These are phyloP conservation scores for Stylophora pistillata DNA, from an alignment of 64 coral and sea anemone species.

Conservation along the genomic window DNA sequence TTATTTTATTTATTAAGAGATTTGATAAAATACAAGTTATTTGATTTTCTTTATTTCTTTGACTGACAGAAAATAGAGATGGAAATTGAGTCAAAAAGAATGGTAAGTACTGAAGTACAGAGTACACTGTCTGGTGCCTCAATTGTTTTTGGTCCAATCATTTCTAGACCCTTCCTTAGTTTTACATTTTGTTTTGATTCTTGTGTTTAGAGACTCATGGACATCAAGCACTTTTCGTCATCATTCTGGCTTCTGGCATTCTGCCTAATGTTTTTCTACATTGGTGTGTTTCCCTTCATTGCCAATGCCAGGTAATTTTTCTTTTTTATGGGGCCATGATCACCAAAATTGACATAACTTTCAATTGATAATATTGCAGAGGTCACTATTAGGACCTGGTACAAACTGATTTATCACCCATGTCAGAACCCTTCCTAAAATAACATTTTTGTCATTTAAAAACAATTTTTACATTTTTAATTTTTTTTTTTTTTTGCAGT, in stretches of 20 bases:
- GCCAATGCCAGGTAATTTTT: constrained; percentile 79
- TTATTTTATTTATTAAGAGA: too few relatives aligned
- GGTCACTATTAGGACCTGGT: too few relatives aligned
- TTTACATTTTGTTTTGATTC: neutral
- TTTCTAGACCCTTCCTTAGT: neutral
- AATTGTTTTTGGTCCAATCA: neutral
- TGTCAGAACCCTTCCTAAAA: too few relatives aligned
- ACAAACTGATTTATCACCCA: too few relatives aligned
- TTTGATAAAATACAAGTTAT: neutral
- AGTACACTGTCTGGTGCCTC: neutral
- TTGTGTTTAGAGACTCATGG: constrained; percentile 62
- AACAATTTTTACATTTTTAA: too few relatives aligned
- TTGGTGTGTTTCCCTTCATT: constrained; percentile 88
- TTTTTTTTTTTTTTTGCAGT: constrained; percentile 34
- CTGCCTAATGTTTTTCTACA: constrained; percentile 95
- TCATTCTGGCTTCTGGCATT: constrained; percentile 85
- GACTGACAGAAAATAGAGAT: constrained; percentile 58
- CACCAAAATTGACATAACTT: too few relatives aligned
- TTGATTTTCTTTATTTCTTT: constrained; percentile 1
- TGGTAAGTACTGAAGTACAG: constrained; percentile 33
- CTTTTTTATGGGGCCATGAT: neutral
- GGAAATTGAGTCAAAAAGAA: constrained; percentile 68
- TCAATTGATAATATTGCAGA: too few relatives aligned
- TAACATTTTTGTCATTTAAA: too few relatives aligned
- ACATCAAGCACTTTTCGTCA: constrained; percentile 74